These are phyloP conservation scores for Sminthopsis crassicaudata DNA, from an alignment of 2,113 vertebrate genomes.

Conservation along the genomic window DNA sequence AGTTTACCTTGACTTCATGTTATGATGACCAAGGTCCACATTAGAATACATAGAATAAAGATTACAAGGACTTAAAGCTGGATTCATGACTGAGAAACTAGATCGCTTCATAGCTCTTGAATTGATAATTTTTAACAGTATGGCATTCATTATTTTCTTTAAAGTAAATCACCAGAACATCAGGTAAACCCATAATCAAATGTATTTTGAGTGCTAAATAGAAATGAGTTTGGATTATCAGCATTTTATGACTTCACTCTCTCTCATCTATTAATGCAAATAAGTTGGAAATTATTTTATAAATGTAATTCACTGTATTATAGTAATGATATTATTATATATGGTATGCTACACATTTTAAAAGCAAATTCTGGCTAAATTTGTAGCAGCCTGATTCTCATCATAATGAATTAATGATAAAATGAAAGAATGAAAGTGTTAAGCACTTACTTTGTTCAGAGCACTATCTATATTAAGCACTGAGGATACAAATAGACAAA, in stretches of 20 bases:
- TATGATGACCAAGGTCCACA: constrained; percentile 22
- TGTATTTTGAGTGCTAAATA: background rate
- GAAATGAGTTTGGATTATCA: background rate
- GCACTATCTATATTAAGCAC: background rate
- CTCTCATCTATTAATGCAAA: background rate
- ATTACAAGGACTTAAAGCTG: background rate
- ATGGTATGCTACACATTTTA: background rate
- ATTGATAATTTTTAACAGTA: background rate
- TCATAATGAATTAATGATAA: background rate
- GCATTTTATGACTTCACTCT: background rate
- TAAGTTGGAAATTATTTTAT: background rate
- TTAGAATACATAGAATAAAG: background rate
- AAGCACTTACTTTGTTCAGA: background rate
- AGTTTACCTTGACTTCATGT: background rate
- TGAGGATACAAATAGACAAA: background rate
- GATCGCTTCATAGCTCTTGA: background rate
- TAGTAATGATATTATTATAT: background rate
- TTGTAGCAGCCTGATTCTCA: background rate
- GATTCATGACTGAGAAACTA: background rate
- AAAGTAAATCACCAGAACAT: background rate
- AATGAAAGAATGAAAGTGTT: background rate
- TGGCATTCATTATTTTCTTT: background rate
- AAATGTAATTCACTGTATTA: background rate
- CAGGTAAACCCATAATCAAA: background rate
- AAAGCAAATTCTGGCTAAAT: background rate